A percentile compares a stretch with the other conserved stretches of the same genome.
These are phyloP conservation scores for Hippopotamus amphibius DNA, from an alignment of 2,113 vertebrate species.

Conservation along the genomic window DNA sequence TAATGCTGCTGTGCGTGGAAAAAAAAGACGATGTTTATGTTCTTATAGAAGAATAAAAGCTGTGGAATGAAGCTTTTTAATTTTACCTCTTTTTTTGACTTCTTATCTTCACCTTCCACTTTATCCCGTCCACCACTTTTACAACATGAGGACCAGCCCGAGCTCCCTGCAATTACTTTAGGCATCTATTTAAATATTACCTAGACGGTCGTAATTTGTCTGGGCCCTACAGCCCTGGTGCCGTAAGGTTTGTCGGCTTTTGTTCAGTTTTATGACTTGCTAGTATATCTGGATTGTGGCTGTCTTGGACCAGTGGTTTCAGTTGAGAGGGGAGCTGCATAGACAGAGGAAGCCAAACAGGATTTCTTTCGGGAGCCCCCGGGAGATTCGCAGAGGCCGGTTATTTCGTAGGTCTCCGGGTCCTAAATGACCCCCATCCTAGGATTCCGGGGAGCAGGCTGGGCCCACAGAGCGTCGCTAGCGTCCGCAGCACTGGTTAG, in stretches of 20 bases:
- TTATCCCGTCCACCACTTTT: slow-evolving; percentile 90
- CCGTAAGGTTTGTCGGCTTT: slow-evolving; percentile 97
- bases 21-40: slow-evolving; percentile 90
- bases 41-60: slow-evolving; percentile 91
- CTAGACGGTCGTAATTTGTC: slow-evolving; percentile 94
- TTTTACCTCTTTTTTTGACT: slow-evolving; percentile 89
- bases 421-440: slow-evolving; percentile 53
- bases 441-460: slow-evolving; percentile 38
- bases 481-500: slow-evolving; percentile 5
- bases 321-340: slow-evolving; percentile 92
- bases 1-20: slow-evolving; percentile 91
- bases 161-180: slow-evolving; percentile 91
- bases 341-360: slow-evolving; percentile 91
- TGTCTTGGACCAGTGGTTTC: slow-evolving; percentile 95
- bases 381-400: slow-evolving; percentile 70
- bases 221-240: slow-evolving; percentile 91
- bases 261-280: slow-evolving; percentile 99
- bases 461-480: background rate
- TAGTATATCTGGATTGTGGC: slow-evolving; percentile 97
- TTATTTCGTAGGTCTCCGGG: slow-evolving; percentile 67
- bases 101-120: slow-evolving; percentile 91
- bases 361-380: slow-evolving; percentile 84
- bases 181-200: slow-evolving; percentile 96
- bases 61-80: slow-evolving; percentile 89
- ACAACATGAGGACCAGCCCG: slow-evolving; percentile 90